A percentile compares a stretch with the other conserved stretches of the same genome.
Evolutionary conservation across 2,113 vertebrate genomes (phyloP).

Genomic region (Daboia siamensis): DNA sequence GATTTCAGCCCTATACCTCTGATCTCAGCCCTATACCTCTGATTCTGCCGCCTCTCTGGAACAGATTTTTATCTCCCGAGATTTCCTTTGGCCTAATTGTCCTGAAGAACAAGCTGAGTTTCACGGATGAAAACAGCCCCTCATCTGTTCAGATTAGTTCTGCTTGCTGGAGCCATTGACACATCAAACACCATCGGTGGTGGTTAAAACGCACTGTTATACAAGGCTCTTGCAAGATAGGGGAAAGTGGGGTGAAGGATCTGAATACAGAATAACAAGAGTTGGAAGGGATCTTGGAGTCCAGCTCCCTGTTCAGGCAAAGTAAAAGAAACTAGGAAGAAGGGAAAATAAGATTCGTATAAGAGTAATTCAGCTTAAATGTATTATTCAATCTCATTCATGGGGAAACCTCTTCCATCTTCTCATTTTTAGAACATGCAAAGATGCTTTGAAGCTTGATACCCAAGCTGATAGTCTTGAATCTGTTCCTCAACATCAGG

Average conservation of each 20-base stretch:
- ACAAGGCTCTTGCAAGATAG: neutral
- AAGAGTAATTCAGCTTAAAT: neutral
- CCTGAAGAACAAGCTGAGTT: conserved; percentile 1
- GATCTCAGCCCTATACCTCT: neutral
- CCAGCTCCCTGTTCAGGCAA: neutral
- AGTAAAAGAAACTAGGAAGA: neutral
- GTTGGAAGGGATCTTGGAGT: neutral
- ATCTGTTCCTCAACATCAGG: neutral
- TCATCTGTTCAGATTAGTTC: conserved; percentile 28
- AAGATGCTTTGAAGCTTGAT: neutral
- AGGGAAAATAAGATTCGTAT: neutral
- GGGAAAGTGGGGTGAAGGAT: neutral
- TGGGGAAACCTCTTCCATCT: neutral
- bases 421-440: neutral
- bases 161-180: conserved; percentile 20
- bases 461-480: neutral
- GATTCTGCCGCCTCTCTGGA: neutral
- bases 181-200: conserved; percentile 2
- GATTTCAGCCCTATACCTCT: neutral
- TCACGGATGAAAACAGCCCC: conserved; percentile 18
- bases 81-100: conserved; percentile 6
- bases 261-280: neutral
- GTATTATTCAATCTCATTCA: neutral
- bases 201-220: neutral
- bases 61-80: neutral